Evolutionary conservation across 1,140 invertebrate species (phyloP).

Genomic region (Drosophila ananassae): DNA sequence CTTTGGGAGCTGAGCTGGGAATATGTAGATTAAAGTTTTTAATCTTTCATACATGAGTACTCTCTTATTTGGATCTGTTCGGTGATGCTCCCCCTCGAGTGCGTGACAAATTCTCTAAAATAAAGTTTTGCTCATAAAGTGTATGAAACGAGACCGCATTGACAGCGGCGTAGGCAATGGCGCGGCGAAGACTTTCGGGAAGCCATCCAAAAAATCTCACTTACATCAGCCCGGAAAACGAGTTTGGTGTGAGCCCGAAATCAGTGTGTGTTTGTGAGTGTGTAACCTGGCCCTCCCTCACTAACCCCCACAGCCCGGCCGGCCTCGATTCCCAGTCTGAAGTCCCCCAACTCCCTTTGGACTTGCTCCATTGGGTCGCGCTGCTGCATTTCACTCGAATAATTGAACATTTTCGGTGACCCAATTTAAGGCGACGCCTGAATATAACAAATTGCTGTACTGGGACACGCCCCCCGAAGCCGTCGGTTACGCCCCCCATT

Average conservation of each 20-base stretch:
- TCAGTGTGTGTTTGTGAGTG: constrained; percentile 29
- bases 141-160: constrained; percentile 31
- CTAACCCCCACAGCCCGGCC: too few species aligned
- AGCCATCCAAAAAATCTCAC: constrained; percentile 48
- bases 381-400: constrained; percentile 64
- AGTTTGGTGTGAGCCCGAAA: constrained; percentile 65
- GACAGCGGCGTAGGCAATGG: background rate
- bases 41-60: background rate
- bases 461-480: constrained; percentile 18
- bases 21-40: too few species aligned
- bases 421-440: constrained; percentile 66
- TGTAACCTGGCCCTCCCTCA: background rate
- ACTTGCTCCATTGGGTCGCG: constrained; percentile 18
- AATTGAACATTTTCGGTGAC: constrained; percentile 76
- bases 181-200: background rate
- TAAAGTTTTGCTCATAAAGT: constrained; percentile 24
- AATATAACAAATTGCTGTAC: constrained; percentile 67
- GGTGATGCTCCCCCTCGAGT: constrained; percentile 11
- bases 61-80: background rate
- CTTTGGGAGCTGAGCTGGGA: background rate
- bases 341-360: background rate
- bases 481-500: constrained; percentile 17
- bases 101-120: constrained; percentile 26
- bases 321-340: too few species aligned
- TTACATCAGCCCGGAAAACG: constrained; percentile 62